Conservation (phyloP, 2,888 invertebrate genomes). For the Digitonthophagus gazella region DNA sequence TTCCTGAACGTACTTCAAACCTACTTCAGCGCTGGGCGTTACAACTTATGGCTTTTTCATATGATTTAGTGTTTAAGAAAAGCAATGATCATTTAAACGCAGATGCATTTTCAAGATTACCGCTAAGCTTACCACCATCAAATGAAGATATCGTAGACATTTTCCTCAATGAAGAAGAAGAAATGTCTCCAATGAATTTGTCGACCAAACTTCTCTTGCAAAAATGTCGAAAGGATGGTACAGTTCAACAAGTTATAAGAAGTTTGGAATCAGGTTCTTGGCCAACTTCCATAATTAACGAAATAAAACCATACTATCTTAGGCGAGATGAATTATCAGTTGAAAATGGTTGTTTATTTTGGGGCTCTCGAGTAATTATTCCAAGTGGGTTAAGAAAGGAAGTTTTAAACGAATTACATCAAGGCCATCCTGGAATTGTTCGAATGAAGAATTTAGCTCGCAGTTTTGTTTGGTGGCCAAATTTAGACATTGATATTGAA, state of each 20-base stretch:
- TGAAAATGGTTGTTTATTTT: slow-evolving; percentile 18
- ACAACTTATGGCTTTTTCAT: too few species aligned
- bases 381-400: neutral
- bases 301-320: neutral
- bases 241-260: neutral
- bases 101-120: too few species aligned
- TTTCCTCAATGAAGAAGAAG: too few species aligned
- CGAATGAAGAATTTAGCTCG: slow-evolving; percentile 17
- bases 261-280: neutral
- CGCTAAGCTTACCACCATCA: too few species aligned
- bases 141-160: too few species aligned
- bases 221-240: too few species aligned
- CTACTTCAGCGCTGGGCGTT: too few species aligned
- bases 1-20: too few species aligned
- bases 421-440: slow-evolving; percentile 12
- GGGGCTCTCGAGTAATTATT: slow-evolving; percentile 17
- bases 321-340: neutral
- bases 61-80: too few species aligned
- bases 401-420: neutral
- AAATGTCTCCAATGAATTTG: too few species aligned
- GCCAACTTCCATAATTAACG: neutral
- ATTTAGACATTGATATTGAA: slow-evolving; percentile 10
- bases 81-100: too few species aligned
- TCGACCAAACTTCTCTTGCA: too few species aligned
- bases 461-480: slow-evolving; percentile 12